Conservation (phyloP, 2,797 vertebrate species). For the Acridotheres tristis region DNA sequence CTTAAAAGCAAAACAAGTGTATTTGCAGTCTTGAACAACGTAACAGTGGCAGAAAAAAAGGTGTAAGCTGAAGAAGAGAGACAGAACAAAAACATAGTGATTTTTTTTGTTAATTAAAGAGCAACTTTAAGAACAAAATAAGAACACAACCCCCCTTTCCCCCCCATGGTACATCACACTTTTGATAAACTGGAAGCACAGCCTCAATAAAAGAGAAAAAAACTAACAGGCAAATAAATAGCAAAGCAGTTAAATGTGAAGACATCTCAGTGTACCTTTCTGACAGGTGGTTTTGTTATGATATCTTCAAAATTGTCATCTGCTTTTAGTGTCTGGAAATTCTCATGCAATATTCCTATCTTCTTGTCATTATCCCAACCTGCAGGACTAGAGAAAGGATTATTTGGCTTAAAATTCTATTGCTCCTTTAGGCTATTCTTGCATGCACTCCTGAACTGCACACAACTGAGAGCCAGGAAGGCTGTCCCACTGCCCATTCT, state of each 20-base stretch:
- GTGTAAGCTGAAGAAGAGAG: not conserved
- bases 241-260: not conserved
- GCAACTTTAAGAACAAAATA: not conserved
- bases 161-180: not conserved
- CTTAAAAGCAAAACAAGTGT: not conserved
- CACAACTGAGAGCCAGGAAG: not conserved
- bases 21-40: not conserved
- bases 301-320: slow-evolving; percentile 95
- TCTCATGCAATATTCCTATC: slow-evolving; percentile 96
- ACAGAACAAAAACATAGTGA: not conserved
- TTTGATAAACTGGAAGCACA: not conserved
- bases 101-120: not conserved
- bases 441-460: not conserved
- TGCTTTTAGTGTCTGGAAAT: slow-evolving; percentile 93
- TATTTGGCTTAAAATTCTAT: not conserved
- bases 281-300: slow-evolving; percentile 93
- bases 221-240: not conserved
- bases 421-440: not conserved
- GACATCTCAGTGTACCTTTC: slow-evolving; percentile 85
- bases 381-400: slow-evolving; percentile 84
- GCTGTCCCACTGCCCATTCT: not conserved
- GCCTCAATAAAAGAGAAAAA: not conserved
- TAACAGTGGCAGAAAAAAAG: not conserved
- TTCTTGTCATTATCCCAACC: slow-evolving; percentile 99
- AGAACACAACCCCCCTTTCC: not conserved